Conservation (phyloP, 2,797 vertebrate genomes). For the Arrhamphus sclerolepis region DNA sequence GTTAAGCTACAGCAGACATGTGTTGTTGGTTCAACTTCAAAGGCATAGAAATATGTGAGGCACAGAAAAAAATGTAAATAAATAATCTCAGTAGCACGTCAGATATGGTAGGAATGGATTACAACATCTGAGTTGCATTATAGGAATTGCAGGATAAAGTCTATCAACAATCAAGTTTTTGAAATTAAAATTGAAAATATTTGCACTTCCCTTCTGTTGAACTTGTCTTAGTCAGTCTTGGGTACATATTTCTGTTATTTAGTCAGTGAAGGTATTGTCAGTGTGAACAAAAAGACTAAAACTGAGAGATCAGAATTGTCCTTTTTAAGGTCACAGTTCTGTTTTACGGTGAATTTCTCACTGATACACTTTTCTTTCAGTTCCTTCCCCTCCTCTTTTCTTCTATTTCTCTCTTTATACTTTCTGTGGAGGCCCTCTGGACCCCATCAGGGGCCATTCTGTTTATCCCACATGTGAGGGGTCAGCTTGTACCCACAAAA, state of each 20-base stretch:
- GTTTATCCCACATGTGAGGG: conserved; percentile 44
- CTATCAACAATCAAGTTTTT: too few relatives aligned
- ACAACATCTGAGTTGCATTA: too few relatives aligned
- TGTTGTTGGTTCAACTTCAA: too few relatives aligned
- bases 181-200: too few relatives aligned
- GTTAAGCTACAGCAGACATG: too few relatives aligned
- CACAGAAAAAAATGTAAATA: too few relatives aligned
- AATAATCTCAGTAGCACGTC: too few relatives aligned
- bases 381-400: conserved; percentile 49
- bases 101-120: too few relatives aligned
- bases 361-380: conserved; percentile 50
- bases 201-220: not conserved
- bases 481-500: conserved; percentile 47
- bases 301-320: too few relatives aligned
- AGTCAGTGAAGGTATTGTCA: not conserved
- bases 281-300: too few relatives aligned
- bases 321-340: conserved; percentile 1
- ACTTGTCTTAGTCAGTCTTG: not conserved
- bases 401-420: conserved; percentile 60
- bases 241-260: not conserved
- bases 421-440: conserved; percentile 59
- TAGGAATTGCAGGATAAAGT: too few relatives aligned
- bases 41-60: too few relatives aligned
- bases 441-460: conserved; percentile 71
- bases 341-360: conserved; percentile 21